These are phyloP conservation scores for Oreonectes daqikongensis DNA, from an alignment of 2,797 vertebrate species.

Conservation along the genomic window DNA sequence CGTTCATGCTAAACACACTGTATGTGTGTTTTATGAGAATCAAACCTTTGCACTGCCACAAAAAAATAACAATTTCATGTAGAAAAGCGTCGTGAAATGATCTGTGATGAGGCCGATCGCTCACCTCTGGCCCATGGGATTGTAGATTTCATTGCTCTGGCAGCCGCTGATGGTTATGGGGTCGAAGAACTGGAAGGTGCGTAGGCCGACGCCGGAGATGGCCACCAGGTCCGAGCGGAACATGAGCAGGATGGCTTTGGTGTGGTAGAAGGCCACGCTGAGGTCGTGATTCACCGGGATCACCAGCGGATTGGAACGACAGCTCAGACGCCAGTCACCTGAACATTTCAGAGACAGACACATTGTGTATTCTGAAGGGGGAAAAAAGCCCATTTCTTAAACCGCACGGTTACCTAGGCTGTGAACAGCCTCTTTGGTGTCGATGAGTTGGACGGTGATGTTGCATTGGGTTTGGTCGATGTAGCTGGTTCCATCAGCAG, in stretches of 20 bases:
- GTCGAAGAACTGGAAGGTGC: constrained; percentile 98
- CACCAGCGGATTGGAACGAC: constrained; percentile 95
- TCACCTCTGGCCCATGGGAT: constrained; percentile 94
- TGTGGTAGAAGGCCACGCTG: constrained; percentile 96
- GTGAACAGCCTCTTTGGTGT: constrained; percentile 90
- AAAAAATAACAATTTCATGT: too few species aligned
- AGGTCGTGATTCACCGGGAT: constrained; percentile 97
- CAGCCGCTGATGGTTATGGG: constrained; percentile 95
- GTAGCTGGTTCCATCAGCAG: constrained; percentile 90
- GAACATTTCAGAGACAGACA: constrained; percentile 57
- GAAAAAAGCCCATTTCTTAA: too few species aligned
- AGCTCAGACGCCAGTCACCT: constrained; percentile 96
- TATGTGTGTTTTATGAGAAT: too few species aligned
- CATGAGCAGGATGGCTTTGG: constrained; percentile 89
- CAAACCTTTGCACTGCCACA: too few species aligned
- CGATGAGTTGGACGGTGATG: constrained; percentile 89
- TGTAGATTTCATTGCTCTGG: constrained; percentile 98
- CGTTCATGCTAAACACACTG: too few species aligned
- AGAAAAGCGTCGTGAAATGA: too few species aligned
- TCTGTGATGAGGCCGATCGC: constrained; percentile 41
- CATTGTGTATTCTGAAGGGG: too few species aligned
- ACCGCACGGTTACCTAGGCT: too few species aligned
- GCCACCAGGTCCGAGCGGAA: constrained; percentile 92
- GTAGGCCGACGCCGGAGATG: constrained; percentile 94
- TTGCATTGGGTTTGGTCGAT: constrained; percentile 92